Base-by-base conservation (phyloP, 1,140 invertebrate genomes). In the Atopsyche davidsoni region DNA sequence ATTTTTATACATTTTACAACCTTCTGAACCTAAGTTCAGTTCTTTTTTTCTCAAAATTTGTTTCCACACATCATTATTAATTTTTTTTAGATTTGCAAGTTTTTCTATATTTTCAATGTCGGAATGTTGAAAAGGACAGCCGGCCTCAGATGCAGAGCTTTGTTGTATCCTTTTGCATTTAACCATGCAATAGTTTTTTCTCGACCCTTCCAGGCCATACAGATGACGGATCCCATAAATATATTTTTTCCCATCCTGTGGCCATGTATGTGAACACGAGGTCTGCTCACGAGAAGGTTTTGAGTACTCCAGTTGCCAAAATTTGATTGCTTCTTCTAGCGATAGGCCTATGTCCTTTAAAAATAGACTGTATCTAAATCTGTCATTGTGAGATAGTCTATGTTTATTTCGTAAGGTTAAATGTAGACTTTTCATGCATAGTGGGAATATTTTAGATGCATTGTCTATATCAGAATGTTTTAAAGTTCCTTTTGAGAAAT, bases 391-490 rank as follows among this genome's bases (percentile, higher is more conserved):
- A 43, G 77, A 77, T 21, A 90, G 64, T 64, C 89, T 81, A 64
- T 90, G 86, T 47, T 76, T 79, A 24, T 67, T 72, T 36, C 75
- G 60, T 25, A 89, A 59, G 36, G 67, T 57, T n/a, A 70, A 60
- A 61, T 88, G 83, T 36, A 89, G 67, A 60, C 83, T 79, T 52
- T 77, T 69, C 86, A 89, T 89, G 63, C 87, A 90, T 1, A 79
- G 77, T 14, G 87, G 87, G 69, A 88, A 89, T 21, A 72, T 68
- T 51, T 66, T 68, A 4, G 72, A 72, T 58, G 79, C 62, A 45
- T 63, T 17, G 51, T 80, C 69, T 43, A 82, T 73, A 48, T 79
- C 70, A 17, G 58, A 49, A 36, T 64, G 64, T n/a, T 62, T 65
- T 39, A 72, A 59, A 68, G 36, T 40, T 59, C 62, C 14, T 21